Evolutionary conservation across 2,888 invertebrate species (phyloP).

Genomic region (Hyalella azteca): DNA sequence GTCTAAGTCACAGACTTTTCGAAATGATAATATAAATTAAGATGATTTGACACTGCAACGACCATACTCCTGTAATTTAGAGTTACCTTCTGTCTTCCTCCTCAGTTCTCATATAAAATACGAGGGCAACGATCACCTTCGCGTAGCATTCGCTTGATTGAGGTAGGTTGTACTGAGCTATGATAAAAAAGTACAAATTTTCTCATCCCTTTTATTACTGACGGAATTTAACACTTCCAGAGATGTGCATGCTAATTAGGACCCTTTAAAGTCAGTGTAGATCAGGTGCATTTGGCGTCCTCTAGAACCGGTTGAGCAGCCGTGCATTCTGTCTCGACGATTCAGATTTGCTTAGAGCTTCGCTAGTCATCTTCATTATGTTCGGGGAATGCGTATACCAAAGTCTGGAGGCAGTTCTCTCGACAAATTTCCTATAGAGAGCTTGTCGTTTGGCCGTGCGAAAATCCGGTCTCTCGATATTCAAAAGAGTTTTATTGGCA

Average conservation of each 20-base stretch:
- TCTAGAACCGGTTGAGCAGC: background rate
- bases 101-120: background rate
- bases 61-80: background rate
- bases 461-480: background rate
- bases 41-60: background rate
- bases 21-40: background rate
- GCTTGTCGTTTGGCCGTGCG: too few species aligned
- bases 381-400: background rate
- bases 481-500: constrained; percentile 17
- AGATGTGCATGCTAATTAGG: constrained; percentile 10
- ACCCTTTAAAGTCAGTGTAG: constrained; percentile 24
- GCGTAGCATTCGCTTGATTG: constrained; percentile 8
- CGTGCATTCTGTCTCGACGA: constrained; percentile 9
- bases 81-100: background rate
- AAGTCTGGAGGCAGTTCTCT: background rate
- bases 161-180: constrained; percentile 11
- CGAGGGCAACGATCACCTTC: background rate
- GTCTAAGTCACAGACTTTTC: too few species aligned
- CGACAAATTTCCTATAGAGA: background rate
- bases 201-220: constrained; percentile 8
- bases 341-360: background rate
- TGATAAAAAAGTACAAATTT: background rate
- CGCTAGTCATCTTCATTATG: constrained; percentile 27
- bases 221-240: background rate
- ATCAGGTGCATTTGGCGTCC: background rate